Evolutionary conservation across 92 coral and sea anemone species (phyloP).

Genomic region (Phenganax subtilis): DNA sequence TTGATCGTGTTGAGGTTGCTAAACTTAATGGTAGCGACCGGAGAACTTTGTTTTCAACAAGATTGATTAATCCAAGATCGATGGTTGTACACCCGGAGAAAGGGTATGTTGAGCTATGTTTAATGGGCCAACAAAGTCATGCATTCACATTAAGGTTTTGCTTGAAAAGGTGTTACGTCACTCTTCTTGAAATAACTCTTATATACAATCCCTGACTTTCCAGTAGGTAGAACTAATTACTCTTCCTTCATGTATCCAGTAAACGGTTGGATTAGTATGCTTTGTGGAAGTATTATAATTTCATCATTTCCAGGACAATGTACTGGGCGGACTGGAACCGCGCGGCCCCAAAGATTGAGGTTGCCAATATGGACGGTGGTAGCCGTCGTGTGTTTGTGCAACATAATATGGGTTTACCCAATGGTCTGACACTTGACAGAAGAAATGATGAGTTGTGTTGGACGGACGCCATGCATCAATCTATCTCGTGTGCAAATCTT

Average conservation of each 20-base stretch:
- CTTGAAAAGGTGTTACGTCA: too few relatives aligned
- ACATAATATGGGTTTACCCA: slow-evolving; percentile 66
- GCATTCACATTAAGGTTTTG: not conserved
- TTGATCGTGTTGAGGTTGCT: slow-evolving; percentile 84
- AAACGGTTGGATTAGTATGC: too few relatives aligned
- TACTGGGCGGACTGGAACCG: slow-evolving; percentile 99
- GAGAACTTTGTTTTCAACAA: slow-evolving; percentile 67
- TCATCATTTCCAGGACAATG: slow-evolving; percentile 59
- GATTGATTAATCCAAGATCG: slow-evolving; percentile 81
- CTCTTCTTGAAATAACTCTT: too few relatives aligned
- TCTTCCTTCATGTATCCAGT: too few relatives aligned
- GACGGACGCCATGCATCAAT: slow-evolving; percentile 81
- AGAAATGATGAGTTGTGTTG: slow-evolving; percentile 83
- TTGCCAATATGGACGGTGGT: slow-evolving; percentile 85
- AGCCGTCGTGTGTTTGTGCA: slow-evolving; percentile 68
- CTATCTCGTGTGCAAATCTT: slow-evolving; percentile 76
- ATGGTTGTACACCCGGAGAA: slow-evolving; percentile 81
- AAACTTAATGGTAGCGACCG: slow-evolving; percentile 68
- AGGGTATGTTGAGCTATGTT: slow-evolving; percentile 59
- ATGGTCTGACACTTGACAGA: slow-evolving; percentile 78
- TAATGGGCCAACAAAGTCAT: not conserved
- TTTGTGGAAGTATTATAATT: too few relatives aligned
- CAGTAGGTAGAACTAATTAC: too few relatives aligned
- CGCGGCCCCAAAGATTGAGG: slow-evolving; percentile 79
- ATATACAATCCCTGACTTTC: too few relatives aligned